phyloP scores from a whole-genome alignment of 2,888 invertebrate genomes.

The Tyria jacobaeae region DNA sequence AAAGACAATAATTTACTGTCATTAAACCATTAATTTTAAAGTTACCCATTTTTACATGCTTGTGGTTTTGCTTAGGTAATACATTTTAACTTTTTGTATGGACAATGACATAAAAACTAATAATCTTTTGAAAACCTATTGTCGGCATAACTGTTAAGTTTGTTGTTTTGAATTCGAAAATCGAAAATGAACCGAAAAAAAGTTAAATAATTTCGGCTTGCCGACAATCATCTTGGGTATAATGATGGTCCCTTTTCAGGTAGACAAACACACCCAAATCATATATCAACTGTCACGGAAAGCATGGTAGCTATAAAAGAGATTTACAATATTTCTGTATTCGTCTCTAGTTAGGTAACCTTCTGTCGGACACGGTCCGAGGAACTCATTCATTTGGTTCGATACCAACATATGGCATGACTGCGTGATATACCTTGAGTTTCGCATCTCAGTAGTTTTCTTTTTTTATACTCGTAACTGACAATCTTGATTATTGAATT shows the following conservation, averaged over 20 bases:
- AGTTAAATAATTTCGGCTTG: constrained; percentile 77
- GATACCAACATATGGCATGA: constrained; percentile 77
- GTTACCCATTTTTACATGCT: constrained; percentile 52
- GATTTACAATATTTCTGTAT: constrained; percentile 83
- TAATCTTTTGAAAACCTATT: constrained; percentile 61
- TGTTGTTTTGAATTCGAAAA: constrained; percentile 70
- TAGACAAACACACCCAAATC: constrained; percentile 81
- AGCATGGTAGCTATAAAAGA: constrained; percentile 80
- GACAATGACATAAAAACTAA: constrained; percentile 64
- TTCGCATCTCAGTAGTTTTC: constrained; percentile 67
- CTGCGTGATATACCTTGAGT: constrained; percentile 77
- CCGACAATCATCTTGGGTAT: constrained; percentile 82
- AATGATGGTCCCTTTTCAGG: constrained; percentile 84
- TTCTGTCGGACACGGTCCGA: constrained; percentile 77
- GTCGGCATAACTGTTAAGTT: constrained; percentile 69
- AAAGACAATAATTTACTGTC: constrained; percentile 40
- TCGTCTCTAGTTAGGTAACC: constrained; percentile 82
- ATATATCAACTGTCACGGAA: constrained; percentile 84
- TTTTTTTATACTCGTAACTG: constrained; percentile 66
- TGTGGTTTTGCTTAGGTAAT: constrained; percentile 69
- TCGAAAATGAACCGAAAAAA: constrained; percentile 70
- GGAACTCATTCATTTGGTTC: constrained; percentile 72
- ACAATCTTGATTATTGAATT: constrained; percentile 54
- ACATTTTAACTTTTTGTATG: constrained; percentile 56
- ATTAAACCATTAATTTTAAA: constrained; percentile 52